A percentile compares a stretch with the other conserved stretches of the same genome.
phyloP scores from a whole-genome alignment of 2,888 invertebrate genomes.

The Nephrotoma guestfalica region DNA sequence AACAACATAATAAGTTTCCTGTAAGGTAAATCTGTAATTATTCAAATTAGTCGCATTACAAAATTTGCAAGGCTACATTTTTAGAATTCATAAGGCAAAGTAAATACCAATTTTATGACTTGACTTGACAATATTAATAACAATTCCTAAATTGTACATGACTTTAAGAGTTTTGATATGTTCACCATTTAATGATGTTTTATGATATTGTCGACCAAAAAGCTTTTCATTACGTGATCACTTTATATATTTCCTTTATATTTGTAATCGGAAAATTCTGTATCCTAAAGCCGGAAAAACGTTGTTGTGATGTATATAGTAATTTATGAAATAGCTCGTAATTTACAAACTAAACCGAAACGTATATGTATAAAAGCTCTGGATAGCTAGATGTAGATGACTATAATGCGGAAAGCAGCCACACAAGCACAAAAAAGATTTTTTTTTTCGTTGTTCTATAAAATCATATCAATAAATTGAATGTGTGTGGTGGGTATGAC shows the following conservation, averaged over 20 bases:
- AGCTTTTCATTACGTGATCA: neutral
- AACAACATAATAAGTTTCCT: no score
- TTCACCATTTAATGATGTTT: neutral
- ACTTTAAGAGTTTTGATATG: neutral
- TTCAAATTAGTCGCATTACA: no score
- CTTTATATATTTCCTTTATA: neutral
- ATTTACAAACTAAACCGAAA: neutral
- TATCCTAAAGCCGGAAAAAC: neutral
- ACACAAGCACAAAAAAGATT: neutral
- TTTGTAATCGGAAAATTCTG: neutral
- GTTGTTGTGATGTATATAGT: no score
- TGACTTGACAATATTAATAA: neutral
- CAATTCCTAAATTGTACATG: neutral
- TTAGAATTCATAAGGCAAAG: neutral
- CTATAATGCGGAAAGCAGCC: neutral
- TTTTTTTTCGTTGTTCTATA: neutral
- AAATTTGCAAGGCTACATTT: no score
- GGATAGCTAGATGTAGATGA: neutral
- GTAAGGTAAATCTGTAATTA: no score
- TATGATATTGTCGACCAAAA: neutral
- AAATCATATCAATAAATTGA: neutral
- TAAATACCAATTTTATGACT: neutral
- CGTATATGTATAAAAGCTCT: neutral
- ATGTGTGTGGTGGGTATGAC: neutral
- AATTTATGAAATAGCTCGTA: neutral